phyloP scores from a whole-genome alignment of 2,888 invertebrate species.

The Notocelia uddmanniana region DNA sequence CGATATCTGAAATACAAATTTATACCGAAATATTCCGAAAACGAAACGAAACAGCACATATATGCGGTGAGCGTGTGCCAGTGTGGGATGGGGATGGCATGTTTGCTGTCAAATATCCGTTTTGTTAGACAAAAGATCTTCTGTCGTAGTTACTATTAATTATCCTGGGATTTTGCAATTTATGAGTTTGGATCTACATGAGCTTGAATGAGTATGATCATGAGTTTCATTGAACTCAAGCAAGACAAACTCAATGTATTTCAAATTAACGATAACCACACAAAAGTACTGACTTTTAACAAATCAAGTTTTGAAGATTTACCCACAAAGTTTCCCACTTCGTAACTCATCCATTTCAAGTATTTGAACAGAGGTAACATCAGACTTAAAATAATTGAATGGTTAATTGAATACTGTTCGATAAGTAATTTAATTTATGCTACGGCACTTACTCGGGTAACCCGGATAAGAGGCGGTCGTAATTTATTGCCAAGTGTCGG shows the following conservation, averaged over 20 bases:
- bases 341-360: constrained; percentile 20
- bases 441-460: constrained; percentile 44
- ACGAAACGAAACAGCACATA: too few species aligned
- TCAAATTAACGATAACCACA: not conserved
- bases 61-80: too few species aligned
- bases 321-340: constrained; percentile 20
- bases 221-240: not conserved
- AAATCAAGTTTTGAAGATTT: not conserved
- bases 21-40: too few species aligned
- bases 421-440: constrained; percentile 51
- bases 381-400: constrained; percentile 47
- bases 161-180: too few species aligned
- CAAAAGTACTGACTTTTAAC: not conserved
- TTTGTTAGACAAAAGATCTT: too few species aligned
- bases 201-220: too few species aligned
- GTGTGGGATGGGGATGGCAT: too few species aligned
- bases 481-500: constrained; percentile 48
- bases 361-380: constrained; percentile 31
- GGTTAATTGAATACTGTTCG: constrained; percentile 50
- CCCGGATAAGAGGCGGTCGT: constrained; percentile 48
- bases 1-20: too few species aligned
- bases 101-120: too few species aligned
- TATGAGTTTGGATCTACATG: too few species aligned
- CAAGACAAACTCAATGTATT: not conserved
- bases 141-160: too few species aligned